Evolutionary conservation across 2,888 invertebrate genomes (phyloP).

Genomic region (Steinernema carpocapsae): DNA sequence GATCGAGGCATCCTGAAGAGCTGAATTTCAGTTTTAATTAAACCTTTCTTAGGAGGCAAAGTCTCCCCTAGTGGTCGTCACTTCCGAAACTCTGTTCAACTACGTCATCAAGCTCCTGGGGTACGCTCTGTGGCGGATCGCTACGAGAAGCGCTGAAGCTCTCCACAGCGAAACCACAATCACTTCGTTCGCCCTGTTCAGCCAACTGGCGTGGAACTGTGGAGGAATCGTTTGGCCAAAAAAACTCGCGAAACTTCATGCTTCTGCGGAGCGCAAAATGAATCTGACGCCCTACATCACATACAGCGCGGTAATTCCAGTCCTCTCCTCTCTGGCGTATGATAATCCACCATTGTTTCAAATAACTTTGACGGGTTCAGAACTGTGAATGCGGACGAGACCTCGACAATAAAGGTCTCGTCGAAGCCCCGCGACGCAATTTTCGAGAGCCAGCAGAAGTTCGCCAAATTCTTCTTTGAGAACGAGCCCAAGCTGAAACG

Average conservation of each 20-base stretch:
- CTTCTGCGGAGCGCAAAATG: too few species aligned
- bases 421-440: not conserved
- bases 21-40: not conserved
- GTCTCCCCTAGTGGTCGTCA: not conserved
- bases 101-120: slow-evolving; percentile 1
- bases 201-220: slow-evolving; percentile 9
- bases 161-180: not conserved
- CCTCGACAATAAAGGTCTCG: not conserved
- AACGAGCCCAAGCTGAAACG: not conserved
- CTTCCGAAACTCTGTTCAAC: not conserved
- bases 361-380: not conserved
- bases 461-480: slow-evolving; percentile 13
- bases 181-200: not conserved
- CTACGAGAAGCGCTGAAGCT: not conserved
- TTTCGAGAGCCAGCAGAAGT: slow-evolving; percentile 15
- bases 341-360: not conserved
- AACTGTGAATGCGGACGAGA: not conserved
- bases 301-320: not conserved
- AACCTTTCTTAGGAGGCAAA: not conserved
- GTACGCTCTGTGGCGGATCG: slow-evolving; percentile 6
- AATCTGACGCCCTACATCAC: not conserved
- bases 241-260: not conserved
- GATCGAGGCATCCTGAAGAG: too few species aligned
- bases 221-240: not conserved
- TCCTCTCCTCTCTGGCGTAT: not conserved